Evolutionary conservation across 1,140 invertebrate genomes (phyloP).

Genomic region (Eciton burchellii): DNA sequence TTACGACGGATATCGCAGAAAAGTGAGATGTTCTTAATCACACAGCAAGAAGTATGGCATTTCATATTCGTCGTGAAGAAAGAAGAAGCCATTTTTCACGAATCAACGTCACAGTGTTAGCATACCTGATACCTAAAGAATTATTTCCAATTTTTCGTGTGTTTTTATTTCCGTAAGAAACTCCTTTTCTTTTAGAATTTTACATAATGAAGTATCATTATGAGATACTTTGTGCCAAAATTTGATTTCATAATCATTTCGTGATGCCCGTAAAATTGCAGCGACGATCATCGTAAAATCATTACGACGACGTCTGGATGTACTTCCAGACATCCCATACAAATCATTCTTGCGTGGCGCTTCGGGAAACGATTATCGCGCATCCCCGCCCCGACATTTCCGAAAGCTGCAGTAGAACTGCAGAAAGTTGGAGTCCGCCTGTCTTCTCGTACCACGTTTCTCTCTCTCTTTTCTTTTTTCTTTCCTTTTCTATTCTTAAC

Average conservation of each 20-base stretch:
- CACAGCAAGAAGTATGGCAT: constrained; percentile 78
- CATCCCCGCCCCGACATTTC: background rate
- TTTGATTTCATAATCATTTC: constrained; percentile 16
- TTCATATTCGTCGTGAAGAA: constrained; percentile 80
- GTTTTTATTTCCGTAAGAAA: too few species aligned
- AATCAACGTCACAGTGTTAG: background rate
- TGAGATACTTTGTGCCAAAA: background rate
- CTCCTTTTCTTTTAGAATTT: too few species aligned
- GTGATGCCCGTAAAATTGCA: background rate
- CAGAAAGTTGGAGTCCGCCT: constrained; percentile 34
- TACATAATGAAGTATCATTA: background rate
- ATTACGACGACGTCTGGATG: constrained; percentile 12
- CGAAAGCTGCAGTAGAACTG: constrained; percentile 13
- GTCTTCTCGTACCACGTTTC: constrained; percentile 49
- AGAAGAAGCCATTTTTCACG: constrained; percentile 19
- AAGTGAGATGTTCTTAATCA: background rate
- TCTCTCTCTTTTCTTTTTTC: constrained; percentile 75
- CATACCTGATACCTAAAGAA: too few species aligned
- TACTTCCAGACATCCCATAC: background rate
- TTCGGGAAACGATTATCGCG: constrained; percentile 41
- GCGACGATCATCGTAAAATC: constrained; percentile 13
- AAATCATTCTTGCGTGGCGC: constrained; percentile 19
- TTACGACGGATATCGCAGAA: too few species aligned
- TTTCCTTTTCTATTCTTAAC: constrained; percentile 78
- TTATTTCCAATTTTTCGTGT: too few species aligned